Evolutionary conservation across 1,140 invertebrate species (phyloP).

Genomic region (Paralvinella palmiformis): DNA sequence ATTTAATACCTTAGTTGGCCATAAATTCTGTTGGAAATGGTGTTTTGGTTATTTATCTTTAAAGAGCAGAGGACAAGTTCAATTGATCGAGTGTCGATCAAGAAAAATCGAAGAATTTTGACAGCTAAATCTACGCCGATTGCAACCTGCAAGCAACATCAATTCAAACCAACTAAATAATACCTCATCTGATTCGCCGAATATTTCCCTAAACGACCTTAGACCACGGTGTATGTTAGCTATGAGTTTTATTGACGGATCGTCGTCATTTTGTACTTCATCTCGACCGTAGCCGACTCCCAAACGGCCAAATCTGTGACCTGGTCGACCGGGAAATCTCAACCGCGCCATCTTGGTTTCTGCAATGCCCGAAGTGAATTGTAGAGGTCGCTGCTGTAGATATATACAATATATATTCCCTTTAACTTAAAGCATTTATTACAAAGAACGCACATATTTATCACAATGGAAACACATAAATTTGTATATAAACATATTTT

Average conservation of each 20-base stretch:
- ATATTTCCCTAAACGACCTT: conserved; percentile 47
- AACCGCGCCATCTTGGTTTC: conserved; percentile 50
- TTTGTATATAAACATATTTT: too few relatives aligned
- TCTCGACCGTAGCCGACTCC: conserved; percentile 38
- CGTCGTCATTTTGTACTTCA: conserved; percentile 34
- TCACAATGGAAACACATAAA: background rate
- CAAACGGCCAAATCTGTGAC: conserved; percentile 44
- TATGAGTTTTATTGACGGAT: conserved; percentile 32
- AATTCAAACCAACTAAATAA: too few relatives aligned
- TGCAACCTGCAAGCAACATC: too few relatives aligned
- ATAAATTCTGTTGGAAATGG: too few relatives aligned
- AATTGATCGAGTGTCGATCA: too few relatives aligned
- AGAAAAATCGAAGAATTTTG: too few relatives aligned
- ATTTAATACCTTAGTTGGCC: too few relatives aligned
- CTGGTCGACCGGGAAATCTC: conserved; percentile 48
- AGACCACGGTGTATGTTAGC: conserved; percentile 44
- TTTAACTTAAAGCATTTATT: too few relatives aligned
- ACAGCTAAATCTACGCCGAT: too few relatives aligned
- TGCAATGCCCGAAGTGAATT: conserved; percentile 27
- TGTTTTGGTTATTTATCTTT: too few relatives aligned
- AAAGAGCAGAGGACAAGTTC: too few relatives aligned
- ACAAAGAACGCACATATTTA: too few relatives aligned
- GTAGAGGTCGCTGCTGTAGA: conserved; percentile 17
- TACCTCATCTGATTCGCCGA: conserved; percentile 52
- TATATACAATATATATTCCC: background rate